phyloP scores from a whole-genome alignment of 2,888 invertebrate genomes.

The Drymonia ruficornis region DNA sequence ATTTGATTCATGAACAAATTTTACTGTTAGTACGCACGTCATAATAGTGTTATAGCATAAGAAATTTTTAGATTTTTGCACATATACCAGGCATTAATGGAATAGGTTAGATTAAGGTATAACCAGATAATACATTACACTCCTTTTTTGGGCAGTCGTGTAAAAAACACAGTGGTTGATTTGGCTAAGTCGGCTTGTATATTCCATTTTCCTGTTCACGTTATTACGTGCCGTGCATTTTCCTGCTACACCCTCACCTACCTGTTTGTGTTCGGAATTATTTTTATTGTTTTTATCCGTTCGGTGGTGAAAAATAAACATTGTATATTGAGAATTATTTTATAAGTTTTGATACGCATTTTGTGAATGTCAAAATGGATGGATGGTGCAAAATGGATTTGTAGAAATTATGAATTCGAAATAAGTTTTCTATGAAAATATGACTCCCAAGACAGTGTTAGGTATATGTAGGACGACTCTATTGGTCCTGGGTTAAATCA shows the following conservation, averaged over 20 bases:
- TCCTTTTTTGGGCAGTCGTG: too few relatives aligned
- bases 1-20: too few relatives aligned
- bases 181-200: constrained; percentile 22
- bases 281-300: constrained; percentile 9
- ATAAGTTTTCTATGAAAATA: too few relatives aligned
- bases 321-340: background rate
- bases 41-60: too few relatives aligned
- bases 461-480: too few relatives aligned
- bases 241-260: constrained; percentile 11
- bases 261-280: constrained; percentile 16
- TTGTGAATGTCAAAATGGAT: background rate
- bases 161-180: constrained; percentile 36
- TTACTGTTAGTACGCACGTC: too few relatives aligned
- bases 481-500: too few relatives aligned
- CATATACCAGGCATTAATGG: background rate
- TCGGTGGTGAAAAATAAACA: background rate
- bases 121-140: too few relatives aligned
- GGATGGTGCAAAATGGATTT: background rate
- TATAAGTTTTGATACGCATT: background rate
- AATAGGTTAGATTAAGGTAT: background rate
- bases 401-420: too few relatives aligned
- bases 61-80: too few relatives aligned
- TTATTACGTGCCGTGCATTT: constrained; percentile 12
- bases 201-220: constrained; percentile 12
- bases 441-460: too few relatives aligned